phyloP scores from a whole-genome alignment of 2,888 invertebrate species.

The Zygogramma bicolorata region DNA sequence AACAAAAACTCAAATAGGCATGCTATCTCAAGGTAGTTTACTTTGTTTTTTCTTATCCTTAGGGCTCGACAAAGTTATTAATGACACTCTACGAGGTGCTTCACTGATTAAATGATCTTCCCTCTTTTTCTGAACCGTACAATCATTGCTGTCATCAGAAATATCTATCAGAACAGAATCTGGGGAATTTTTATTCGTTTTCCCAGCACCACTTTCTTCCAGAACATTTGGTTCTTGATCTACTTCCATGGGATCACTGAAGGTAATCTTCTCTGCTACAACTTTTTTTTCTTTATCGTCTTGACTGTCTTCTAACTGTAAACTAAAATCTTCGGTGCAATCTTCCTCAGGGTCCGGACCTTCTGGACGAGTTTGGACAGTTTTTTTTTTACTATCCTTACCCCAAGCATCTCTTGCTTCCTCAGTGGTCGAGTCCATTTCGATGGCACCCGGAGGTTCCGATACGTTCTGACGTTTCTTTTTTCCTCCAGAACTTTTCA shows the following conservation, averaged over 20 bases:
- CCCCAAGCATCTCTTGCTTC: conserved; percentile 56
- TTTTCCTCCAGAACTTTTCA: conserved; percentile 31
- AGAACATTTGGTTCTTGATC: conserved; percentile 29
- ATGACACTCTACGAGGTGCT: conserved; percentile 72
- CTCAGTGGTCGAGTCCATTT: conserved; percentile 41
- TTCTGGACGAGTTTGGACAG: neutral
- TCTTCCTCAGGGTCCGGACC: conserved; percentile 40
- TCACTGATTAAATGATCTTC: conserved; percentile 33
- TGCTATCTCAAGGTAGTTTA: neutral
- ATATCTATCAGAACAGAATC: conserved; percentile 19
- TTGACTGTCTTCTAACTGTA: conserved; percentile 52
- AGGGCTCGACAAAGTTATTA: conserved; percentile 84
- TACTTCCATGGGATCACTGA: conserved; percentile 49
- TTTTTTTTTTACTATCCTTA: conserved; percentile 6
- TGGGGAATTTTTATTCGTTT: conserved; percentile 70
- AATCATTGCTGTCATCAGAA: conserved; percentile 22
- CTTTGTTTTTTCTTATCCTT: conserved; percentile 69
- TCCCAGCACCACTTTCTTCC: neutral
- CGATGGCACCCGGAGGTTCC: neutral
- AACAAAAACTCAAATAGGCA: neutral
- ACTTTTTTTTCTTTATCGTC: conserved; percentile 33
- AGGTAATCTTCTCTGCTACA: conserved; percentile 42
- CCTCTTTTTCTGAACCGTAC: neutral
- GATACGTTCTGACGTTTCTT: conserved; percentile 28
- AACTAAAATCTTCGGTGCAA: conserved; percentile 53